Evolutionary conservation across 2,113 vertebrate species (phyloP), one percentile per base, ranked within the genome.

Genomic region (Sminthopsis crassicaudata): DNA sequence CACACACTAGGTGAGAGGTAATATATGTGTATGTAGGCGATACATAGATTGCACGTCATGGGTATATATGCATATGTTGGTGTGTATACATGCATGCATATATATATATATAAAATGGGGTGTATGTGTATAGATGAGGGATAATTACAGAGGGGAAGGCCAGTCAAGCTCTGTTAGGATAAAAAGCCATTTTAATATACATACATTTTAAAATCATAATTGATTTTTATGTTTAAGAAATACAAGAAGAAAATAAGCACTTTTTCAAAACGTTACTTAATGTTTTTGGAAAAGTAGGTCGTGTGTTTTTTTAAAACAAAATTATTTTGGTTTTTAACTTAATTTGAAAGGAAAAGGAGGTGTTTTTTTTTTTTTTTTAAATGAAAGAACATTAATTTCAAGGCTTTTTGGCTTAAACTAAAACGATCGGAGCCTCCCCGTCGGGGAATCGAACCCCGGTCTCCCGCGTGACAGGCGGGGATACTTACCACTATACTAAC

Each of bases 381-480:
- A 14, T 19, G 48, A 54, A 54, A 23, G 23, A 54, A 48, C 48
- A 48, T 3, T 23, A 16, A 53, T 16, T 53, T 14, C 10, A 11
- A 22, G 19, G 22, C 5, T 5, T 54, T 54, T 2, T 2, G 19
- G 53, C 3, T 53, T 54, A 23, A 24, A 0, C 0, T 51, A 51
- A 51, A 11, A 22, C 1, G 4, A 3, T 22, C 22, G 53, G 14
- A 2, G 0, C 10, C 97, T 98, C 97, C 97, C 97, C 97, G 96
- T 97, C 97, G 97, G 97, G 97, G 97, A 98, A 98, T 97, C 97
- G 97, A 97, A 98, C 97, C 97, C 97, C 97, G 96, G 97, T 97
- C 97, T 98, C 97, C 97, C 96, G 97, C 97, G 96, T 97, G 97
- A 98, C 97, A 98, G 97, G 97, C 96, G 96, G 97, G 97, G 97